Evolutionary conservation across 1,140 invertebrate genomes (phyloP), one percentile per base, ranked within the genome.

Genomic region (Popillia japonica): DNA sequence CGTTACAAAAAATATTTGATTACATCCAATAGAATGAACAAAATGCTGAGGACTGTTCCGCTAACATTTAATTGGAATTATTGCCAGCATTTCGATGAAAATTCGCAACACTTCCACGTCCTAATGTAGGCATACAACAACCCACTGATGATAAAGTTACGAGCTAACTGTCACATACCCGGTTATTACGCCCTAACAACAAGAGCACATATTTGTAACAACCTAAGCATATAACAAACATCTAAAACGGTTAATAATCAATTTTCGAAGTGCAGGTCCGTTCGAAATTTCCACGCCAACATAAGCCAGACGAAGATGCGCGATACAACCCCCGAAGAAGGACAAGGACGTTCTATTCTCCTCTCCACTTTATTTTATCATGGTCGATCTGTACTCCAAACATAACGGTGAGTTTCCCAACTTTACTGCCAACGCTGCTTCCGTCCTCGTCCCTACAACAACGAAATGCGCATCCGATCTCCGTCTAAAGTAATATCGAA

Each of bases 361-460:
- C 61, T 68, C 61, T 34, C 61, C 61, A 68, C 61, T 68, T 68
- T 68, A 68, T 22, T 64, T 79, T 81, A 81, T 81, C 77, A 72
- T 64, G 78, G 74, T 76, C 76, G 78, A 81, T 79, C 78, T 79
- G 77, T 79, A 76, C 75, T 78, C 78, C 61, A 68, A 68, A 77
- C 72, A 79, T 81, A 81, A 81, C 80, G 80, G 80, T 79, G 75
- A 78, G 77, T 68, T 68, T 79, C 77, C 80, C 78, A 78, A 79
- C 76, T 81, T 81, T 81, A 80, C 80, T 80, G 61, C 61, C 61
- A 34, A 77, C 78, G 64, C 17, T 44, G n/a, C 34, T 27, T 64
- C 61, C 42, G 23, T 81, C 80, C 76, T 77, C 76, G 14, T 81
- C 75, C 68, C 41, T 22, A 64, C 6, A 8, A 34, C 61, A 10